phyloP scores from a whole-genome alignment of 2,797 vertebrate species.

The Chloroceryle inda region DNA sequence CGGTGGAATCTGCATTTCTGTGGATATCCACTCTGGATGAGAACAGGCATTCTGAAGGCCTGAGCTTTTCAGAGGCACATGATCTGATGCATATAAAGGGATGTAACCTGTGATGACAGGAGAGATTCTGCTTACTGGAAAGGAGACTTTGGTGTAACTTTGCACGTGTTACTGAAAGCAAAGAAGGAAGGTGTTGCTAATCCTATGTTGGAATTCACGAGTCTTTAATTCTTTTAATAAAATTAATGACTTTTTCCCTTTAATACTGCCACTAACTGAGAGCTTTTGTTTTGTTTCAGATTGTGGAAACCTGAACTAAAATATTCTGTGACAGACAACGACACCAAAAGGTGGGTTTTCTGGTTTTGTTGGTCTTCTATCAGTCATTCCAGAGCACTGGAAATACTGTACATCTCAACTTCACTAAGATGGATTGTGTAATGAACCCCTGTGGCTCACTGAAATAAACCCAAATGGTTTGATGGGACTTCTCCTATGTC shows the following conservation, averaged over 20 bases:
- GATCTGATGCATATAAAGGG: background rate
- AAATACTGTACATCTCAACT: background rate
- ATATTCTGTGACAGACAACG: background rate
- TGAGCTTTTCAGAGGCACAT: rapidly evolving
- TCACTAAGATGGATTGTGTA: background rate
- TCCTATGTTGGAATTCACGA: background rate
- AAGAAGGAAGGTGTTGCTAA: background rate
- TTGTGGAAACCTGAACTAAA: slow-evolving; percentile 50
- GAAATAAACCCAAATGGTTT: background rate
- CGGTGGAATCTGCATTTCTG: background rate
- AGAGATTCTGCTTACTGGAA: background rate
- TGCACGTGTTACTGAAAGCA: background rate
- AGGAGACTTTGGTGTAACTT: background rate
- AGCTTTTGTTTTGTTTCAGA: slow-evolving; percentile 71
- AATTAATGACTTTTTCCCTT: background rate
- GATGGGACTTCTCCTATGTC: background rate
- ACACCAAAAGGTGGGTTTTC: slow-evolving; percentile 64
- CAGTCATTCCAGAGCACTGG: background rate
- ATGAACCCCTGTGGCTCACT: background rate
- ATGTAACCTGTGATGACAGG: background rate
- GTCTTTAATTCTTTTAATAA: background rate
- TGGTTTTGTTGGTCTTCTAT: background rate
- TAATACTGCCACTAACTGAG: slow-evolving; percentile 6
- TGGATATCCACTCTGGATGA: background rate
- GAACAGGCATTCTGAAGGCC: background rate